These are phyloP conservation scores for Paradisaea rubra DNA, from an alignment of 2,113 vertebrate species.

Conservation along the genomic window DNA sequence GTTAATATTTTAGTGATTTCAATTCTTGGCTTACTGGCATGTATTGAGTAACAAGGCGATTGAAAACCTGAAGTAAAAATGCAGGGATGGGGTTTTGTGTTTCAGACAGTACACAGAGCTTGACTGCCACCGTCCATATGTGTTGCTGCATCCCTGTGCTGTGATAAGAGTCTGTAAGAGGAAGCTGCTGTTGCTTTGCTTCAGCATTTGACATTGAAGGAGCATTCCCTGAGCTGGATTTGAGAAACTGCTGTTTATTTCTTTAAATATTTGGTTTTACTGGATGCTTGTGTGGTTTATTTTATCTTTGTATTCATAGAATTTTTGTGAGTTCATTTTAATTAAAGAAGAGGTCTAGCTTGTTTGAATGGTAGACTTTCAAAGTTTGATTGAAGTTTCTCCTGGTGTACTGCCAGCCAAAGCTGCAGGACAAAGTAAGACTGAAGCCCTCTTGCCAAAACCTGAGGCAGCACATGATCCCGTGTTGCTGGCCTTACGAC, in stretches of 20 bases:
- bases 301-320: not conserved
- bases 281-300: not conserved
- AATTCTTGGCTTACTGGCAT: not conserved
- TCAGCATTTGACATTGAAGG: not conserved
- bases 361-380: not conserved
- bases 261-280: not conserved
- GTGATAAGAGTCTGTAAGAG: not conserved
- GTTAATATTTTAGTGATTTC: not conserved
- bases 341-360: not conserved
- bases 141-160: not conserved
- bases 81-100: not conserved
- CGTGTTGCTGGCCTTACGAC: rapidly evolving
- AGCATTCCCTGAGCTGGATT: not conserved
- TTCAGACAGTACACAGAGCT: not conserved
- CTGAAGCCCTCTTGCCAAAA: not conserved
- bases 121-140: not conserved
- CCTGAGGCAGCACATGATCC: not conserved
- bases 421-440: not conserved
- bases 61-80: not conserved
- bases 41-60: not conserved
- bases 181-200: not conserved
- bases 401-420: not conserved
- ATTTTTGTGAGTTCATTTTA: not conserved
- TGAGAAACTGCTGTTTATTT: not conserved
- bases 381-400: not conserved